phyloP scores from a whole-genome alignment of 2,888 invertebrate species.

The Scotopteryx bipunctaria region DNA sequence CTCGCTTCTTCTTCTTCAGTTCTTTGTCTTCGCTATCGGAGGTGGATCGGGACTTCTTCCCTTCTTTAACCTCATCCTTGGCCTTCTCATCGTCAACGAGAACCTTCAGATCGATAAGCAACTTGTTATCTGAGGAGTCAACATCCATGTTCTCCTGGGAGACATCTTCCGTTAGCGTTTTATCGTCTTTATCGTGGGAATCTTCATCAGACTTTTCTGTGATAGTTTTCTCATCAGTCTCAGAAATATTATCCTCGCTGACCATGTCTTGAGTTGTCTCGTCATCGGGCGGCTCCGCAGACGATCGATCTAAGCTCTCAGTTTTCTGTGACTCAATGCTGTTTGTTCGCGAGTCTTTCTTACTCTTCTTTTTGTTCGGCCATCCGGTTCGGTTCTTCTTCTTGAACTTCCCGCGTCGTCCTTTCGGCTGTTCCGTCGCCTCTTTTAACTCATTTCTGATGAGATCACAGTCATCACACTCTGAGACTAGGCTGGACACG shows the following conservation, averaged over 20 bases:
- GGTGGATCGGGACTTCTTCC: slow-evolving; percentile 53
- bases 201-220: slow-evolving; percentile 44
- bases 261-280: slow-evolving; percentile 62
- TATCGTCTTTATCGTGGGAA: slow-evolving; percentile 38
- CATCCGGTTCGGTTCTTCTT: slow-evolving; percentile 92
- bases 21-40: slow-evolving; percentile 55
- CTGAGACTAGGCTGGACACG: slow-evolving; percentile 70
- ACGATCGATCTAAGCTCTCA: slow-evolving; percentile 62
- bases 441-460: slow-evolving; percentile 67
- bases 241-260: slow-evolving; percentile 60
- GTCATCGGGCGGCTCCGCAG: slow-evolving; percentile 60
- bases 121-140: slow-evolving; percentile 43
- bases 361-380: slow-evolving; percentile 85
- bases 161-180: slow-evolving; percentile 34
- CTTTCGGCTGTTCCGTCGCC: slow-evolving; percentile 51
- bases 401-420: slow-evolving; percentile 81
- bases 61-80: slow-evolving; percentile 44
- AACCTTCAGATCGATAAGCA: slow-evolving; percentile 53
- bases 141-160: slow-evolving; percentile 40
- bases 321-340: slow-evolving; percentile 58
- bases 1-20: slow-evolving; percentile 58
- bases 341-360: slow-evolving; percentile 60
- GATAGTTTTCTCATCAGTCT: slow-evolving; percentile 49
- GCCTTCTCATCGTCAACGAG: slow-evolving; percentile 50
- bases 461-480: slow-evolving; percentile 71